Evolutionary conservation across 2,888 invertebrate species (phyloP).

Genomic region (Phalangium opilio): DNA sequence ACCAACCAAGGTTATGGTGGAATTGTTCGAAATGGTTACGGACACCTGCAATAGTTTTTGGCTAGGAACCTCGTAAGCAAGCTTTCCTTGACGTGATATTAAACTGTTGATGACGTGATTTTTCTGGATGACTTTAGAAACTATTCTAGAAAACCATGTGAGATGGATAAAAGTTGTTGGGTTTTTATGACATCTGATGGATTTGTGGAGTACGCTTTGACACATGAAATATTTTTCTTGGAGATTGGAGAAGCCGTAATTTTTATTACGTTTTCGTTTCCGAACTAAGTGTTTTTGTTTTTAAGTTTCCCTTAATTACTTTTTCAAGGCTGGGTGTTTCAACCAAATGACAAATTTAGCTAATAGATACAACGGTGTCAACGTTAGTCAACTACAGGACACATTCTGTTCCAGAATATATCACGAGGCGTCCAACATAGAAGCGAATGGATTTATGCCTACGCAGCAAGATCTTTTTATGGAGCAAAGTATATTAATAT

Average conservation of each 20-base stretch:
- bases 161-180: neutral
- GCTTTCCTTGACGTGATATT: no score
- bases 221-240: neutral
- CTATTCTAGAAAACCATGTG: neutral
- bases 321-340: neutral
- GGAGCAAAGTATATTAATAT: constrained; percentile 1
- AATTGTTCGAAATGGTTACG: no score
- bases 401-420: neutral
- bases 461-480: neutral
- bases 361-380: neutral
- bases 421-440: neutral
- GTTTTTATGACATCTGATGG: neutral
- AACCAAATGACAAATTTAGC: neutral
- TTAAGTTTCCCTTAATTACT: no score
- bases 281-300: no score
- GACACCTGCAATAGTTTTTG: no score
- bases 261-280: no score
- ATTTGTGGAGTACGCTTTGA: neutral
- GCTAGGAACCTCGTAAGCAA: no score
- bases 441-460: neutral
- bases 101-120: no score
- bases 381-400: neutral
- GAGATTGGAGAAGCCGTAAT: neutral
- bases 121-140: no score
- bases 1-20: no score